Percentiles rank a stretch among this genome's conserved stretches.
These are phyloP conservation scores for Microvelia longipes DNA, from an alignment of 1,140 invertebrate species.

Conservation along the genomic window DNA sequence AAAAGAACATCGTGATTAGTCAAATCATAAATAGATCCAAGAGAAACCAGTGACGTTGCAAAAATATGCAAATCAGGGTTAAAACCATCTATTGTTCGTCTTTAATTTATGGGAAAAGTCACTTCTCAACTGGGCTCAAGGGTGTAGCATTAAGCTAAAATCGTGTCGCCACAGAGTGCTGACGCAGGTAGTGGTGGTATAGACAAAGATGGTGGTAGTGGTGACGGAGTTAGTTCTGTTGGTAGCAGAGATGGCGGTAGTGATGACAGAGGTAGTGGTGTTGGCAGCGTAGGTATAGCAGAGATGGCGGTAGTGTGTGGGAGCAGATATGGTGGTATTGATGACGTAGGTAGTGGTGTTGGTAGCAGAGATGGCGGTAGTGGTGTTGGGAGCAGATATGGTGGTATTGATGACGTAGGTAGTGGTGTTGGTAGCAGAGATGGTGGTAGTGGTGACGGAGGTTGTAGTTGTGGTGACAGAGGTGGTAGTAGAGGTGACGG, in stretches of 20 bases:
- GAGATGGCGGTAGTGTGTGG: neutral
- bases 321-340: neutral
- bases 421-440: neutral
- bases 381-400: neutral
- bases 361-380: neutral
- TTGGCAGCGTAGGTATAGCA: neutral
- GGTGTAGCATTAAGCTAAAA: no score
- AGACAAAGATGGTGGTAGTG: neutral
- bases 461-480: neutral
- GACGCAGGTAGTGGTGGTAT: neutral
- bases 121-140: no score
- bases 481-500: no score
- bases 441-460: neutral
- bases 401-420: neutral
- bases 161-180: no score
- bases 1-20: no score
- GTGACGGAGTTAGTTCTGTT: neutral
- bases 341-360: conserved; percentile 1
- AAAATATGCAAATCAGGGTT: no score
- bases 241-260: neutral
- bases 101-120: no score
- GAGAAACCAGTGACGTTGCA: no score
- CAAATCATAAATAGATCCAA: no score
- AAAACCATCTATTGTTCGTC: no score
- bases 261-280: neutral